phyloP scores from a whole-genome alignment of 1,140 invertebrate genomes.

The Neodiprion pinetum region DNA sequence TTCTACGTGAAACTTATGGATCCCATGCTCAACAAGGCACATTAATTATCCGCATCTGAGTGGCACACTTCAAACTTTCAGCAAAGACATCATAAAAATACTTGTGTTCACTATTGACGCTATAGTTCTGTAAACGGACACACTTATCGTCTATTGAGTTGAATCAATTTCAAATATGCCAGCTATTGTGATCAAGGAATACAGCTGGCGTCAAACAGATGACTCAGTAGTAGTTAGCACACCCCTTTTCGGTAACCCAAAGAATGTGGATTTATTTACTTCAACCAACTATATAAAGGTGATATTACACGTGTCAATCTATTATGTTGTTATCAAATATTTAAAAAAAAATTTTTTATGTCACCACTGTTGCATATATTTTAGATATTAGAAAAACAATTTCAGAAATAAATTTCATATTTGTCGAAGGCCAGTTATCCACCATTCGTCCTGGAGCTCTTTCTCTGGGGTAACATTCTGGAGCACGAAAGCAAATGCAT shows the following conservation, averaged over 20 bases:
- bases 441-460: constrained; percentile 73
- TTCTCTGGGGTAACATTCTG: constrained; percentile 66
- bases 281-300: constrained; percentile 70
- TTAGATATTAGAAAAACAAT: constrained; percentile 13
- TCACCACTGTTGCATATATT: constrained; percentile 9
- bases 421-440: constrained; percentile 65
- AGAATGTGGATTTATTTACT: constrained; percentile 70
- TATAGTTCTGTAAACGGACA: too few relatives aligned
- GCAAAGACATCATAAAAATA: too few relatives aligned
- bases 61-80: too few relatives aligned
- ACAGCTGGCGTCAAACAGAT: constrained; percentile 71
- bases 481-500: constrained; percentile 66
- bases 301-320: constrained; percentile 34
- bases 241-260: constrained; percentile 62
- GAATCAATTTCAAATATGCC: constrained; percentile 63
- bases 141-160: too few relatives aligned
- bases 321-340: constrained; percentile 14
- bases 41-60: too few relatives aligned
- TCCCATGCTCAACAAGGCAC: too few relatives aligned
- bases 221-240: constrained; percentile 65
- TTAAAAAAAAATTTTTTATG: neutral
- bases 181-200: constrained; percentile 72
- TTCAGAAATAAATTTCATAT: constrained; percentile 10
- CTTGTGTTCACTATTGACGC: too few relatives aligned
- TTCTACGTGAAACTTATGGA: too few relatives aligned